Conservation (phyloP, 2,113 vertebrate genomes). For the Emydura subglobosa region DNA sequence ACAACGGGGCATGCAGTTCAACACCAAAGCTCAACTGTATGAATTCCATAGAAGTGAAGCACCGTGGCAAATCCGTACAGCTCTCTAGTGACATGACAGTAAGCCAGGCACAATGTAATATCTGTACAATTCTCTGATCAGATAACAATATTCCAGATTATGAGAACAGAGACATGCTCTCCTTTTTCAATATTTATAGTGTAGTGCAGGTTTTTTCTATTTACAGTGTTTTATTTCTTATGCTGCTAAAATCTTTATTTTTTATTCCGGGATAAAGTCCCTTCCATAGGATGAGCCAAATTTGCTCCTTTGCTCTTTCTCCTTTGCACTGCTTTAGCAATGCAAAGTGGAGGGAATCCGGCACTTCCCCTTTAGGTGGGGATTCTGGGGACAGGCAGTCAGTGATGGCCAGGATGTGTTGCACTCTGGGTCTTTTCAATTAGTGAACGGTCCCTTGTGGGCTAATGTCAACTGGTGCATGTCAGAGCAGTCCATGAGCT, state of each 20-base stretch:
- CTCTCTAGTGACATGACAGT: conserved; percentile 90
- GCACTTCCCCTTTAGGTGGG: background rate
- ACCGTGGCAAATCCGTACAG: conserved; percentile 73
- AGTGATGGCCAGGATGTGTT: background rate
- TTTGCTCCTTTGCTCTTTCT: accelerated
- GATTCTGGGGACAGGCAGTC: background rate
- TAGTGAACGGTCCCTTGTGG: background rate
- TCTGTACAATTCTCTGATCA: background rate
- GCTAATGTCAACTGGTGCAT: background rate
- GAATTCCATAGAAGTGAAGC: conserved; percentile 88
- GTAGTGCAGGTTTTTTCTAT: background rate
- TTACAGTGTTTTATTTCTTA: background rate
- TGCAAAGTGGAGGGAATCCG: background rate
- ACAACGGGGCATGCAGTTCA: conserved; percentile 83
- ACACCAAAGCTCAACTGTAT: conserved; percentile 84
- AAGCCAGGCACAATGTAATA: background rate
- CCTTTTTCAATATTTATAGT: background rate
- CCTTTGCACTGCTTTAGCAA: accelerated
- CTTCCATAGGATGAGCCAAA: accelerated
- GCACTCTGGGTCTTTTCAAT: background rate
- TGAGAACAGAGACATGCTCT: background rate
- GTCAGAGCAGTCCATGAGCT: accelerated
- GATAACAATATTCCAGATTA: background rate
- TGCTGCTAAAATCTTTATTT: background rate
- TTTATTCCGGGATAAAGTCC: background rate